These are phyloP conservation scores for Clamator glandarius DNA, from an alignment of 2,797 vertebrate species.

Conservation along the genomic window DNA sequence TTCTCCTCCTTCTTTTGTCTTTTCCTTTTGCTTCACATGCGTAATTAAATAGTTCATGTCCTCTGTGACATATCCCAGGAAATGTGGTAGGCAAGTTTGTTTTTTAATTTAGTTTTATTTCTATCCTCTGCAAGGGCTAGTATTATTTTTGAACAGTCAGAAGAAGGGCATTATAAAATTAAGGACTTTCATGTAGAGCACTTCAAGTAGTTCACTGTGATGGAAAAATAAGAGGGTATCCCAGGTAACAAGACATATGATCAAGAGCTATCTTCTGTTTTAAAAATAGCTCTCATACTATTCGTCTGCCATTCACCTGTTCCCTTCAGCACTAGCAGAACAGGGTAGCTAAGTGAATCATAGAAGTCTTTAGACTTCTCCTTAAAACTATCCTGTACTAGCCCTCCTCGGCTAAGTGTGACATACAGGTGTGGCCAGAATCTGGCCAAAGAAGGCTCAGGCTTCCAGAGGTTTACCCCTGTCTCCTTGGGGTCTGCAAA, in stretches of 20 bases:
- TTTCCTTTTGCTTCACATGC: background rate
- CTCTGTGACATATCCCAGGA: background rate
- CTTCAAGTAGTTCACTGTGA: background rate
- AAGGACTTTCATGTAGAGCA: background rate
- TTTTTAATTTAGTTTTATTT: background rate
- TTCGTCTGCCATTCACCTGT: background rate
- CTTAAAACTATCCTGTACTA: background rate
- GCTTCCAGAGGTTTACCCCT: background rate
- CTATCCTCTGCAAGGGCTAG: background rate
- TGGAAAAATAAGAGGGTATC: background rate
- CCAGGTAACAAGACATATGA: background rate
- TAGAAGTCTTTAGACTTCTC: background rate
- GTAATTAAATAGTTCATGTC: background rate
- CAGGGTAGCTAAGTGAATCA: background rate
- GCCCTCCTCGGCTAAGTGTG: background rate
- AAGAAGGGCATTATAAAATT: background rate
- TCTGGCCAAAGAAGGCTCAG: background rate
- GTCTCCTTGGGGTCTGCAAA: background rate
- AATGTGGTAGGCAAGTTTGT: background rate
- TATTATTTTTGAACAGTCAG: background rate
- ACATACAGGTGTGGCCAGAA: background rate
- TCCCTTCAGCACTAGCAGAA: background rate
- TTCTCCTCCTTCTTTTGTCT: background rate
- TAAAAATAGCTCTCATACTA: background rate
- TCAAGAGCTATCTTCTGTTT: background rate